Percentiles rank a stretch among this genome's conserved stretches.
Conservation (phyloP, 2,888 invertebrate species). For the Conus canariensis region DNA sequence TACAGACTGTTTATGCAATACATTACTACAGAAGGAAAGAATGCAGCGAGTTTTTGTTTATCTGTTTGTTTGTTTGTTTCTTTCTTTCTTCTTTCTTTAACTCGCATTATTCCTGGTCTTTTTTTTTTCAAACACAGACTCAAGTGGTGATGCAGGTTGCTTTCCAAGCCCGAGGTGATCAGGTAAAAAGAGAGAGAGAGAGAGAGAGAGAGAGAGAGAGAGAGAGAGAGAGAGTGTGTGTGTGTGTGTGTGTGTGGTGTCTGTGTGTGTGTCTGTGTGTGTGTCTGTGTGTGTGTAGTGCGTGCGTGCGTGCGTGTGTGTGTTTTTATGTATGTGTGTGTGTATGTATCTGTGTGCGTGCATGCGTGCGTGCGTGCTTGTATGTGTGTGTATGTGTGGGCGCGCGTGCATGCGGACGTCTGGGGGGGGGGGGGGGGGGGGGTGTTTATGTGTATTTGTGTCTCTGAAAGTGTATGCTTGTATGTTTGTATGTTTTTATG, state of each 20-base stretch:
- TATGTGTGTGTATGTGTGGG: constrained; percentile 31
- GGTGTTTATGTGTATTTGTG: constrained; percentile 3
- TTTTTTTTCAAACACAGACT: background rate
- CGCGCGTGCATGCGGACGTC: constrained; percentile 17
- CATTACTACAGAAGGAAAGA: no score
- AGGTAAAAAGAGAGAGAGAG: no score
- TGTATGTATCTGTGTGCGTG: background rate
- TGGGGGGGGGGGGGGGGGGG: constrained; percentile 16
- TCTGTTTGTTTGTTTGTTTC: background rate
- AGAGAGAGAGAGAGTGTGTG: no score
- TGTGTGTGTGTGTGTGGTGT: no score
- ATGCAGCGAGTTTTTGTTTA: background rate
- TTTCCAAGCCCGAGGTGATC: background rate
- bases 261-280: no score
- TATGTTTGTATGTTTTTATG: constrained; percentile 22
- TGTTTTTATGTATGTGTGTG: background rate
- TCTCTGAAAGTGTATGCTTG: background rate
- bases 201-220: no score
- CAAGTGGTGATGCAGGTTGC: background rate
- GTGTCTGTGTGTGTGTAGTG: no score
- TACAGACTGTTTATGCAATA: no score
- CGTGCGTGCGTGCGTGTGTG: no score
- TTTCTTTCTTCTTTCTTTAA: background rate
- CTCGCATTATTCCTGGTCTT: background rate
- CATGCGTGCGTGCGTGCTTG: constrained; percentile 14